Conservation (phyloP, 2,797 vertebrate genomes). For the Acestrorhynchus altus region DNA sequence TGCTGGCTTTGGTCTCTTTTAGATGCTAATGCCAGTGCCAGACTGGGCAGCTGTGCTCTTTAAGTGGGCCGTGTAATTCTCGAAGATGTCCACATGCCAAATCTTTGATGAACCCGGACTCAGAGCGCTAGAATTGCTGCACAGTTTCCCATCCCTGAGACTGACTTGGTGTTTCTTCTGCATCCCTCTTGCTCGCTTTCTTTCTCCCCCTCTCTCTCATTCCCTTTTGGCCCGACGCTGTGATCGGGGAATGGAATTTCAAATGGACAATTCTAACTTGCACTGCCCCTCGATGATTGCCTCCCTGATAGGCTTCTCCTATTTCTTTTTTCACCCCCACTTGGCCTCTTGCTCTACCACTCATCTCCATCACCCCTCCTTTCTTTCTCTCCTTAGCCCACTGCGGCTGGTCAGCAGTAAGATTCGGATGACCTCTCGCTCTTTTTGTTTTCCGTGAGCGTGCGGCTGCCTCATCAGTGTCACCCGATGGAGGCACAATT, state of each 20-base stretch:
- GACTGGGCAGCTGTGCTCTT: constrained; percentile 21
- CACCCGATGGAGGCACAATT: constrained; percentile 58
- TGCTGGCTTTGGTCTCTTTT: constrained; percentile 30
- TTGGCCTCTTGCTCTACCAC: constrained; percentile 29
- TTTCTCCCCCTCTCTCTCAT: constrained; percentile 16
- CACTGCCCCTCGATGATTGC: constrained; percentile 45
- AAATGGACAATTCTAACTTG: constrained; percentile 49
- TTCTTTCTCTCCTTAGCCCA: constrained; percentile 33
- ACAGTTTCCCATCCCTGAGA: background rate
- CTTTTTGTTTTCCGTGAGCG: constrained; percentile 25
- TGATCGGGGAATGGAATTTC: constrained; percentile 53
- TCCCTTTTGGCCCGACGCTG: constrained; percentile 23
- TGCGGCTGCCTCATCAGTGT: constrained; percentile 41
- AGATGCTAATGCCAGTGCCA: constrained; percentile 41
- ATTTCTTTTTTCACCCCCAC: constrained; percentile 16
- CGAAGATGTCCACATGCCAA: constrained; percentile 16
- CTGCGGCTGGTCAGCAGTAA: constrained; percentile 49
- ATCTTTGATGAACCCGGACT: constrained; percentile 33
- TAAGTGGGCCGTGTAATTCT: constrained; percentile 24
- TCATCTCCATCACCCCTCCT: constrained; percentile 20
- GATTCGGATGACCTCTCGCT: constrained; percentile 47
- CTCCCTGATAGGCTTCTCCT: constrained; percentile 32
- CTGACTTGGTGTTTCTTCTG: constrained; percentile 4
- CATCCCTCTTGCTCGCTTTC: constrained; percentile 46
- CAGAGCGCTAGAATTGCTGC: constrained; percentile 14